Base-by-base conservation (phyloP, 2,888 invertebrate genomes). In the Hydraecia micacea region DNA sequence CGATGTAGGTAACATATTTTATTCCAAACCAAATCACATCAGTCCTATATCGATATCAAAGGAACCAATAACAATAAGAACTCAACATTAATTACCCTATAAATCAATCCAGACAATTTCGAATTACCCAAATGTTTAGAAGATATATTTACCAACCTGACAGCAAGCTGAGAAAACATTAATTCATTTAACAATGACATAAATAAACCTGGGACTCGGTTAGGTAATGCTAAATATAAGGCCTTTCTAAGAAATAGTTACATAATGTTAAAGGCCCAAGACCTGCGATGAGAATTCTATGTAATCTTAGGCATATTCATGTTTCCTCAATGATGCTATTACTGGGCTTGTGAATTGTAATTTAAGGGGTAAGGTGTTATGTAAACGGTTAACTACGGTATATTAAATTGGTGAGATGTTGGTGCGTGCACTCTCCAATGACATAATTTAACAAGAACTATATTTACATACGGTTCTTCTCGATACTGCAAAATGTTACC, bases 151-250 rank as follows among this genome's bases (percentile, higher is more conserved):
- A 72, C 72, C 62, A 76, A 82, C 62, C 70, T 81, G 87, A 85
- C 85, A 81, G 79, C 68, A 9, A 85, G 75, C 80, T 77, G 83
- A 72, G 85, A 82, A 89, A 88, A 89, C 88, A 88, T 86, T 89
- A 87, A 89, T 89, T 89, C 80, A 83, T 63, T 84, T 88, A 88
- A 89, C 89, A 89, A 89, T 87, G 80, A 86, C 81, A 89, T 89
- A 89, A 89, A 89, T 89, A 87, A 87, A 80, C 81, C 72, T 39
- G 39, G 60, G 75, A 65, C 77, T 74, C 42, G 60, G 79, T 89
- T 88, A 88, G 87, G 84, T 89, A 89, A 89, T 71, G 67, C 60
- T 79, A 73, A 84, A 88, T 81, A 81, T 81, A 84, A 87, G 72
- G 67, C 77, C 80, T 86, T 83, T 84, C 87, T 83, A 80, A 78